These are phyloP conservation scores for Neomicropteryx cornuta DNA, from an alignment of 1,140 invertebrate genomes.

Conservation along the genomic window DNA sequence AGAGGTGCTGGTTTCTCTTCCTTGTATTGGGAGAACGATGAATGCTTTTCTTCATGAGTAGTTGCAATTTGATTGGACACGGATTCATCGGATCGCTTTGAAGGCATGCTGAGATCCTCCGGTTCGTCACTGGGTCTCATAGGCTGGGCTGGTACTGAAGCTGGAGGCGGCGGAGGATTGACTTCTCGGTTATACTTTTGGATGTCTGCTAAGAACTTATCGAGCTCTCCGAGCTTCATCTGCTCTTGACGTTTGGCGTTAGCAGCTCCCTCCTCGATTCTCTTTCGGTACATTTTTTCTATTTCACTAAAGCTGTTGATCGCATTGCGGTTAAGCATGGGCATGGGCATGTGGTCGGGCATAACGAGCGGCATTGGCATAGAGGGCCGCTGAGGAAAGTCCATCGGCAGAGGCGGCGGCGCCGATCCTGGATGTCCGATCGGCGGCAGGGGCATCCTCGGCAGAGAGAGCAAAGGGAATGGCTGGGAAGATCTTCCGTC, in stretches of 20 bases:
- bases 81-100: constrained; percentile 50
- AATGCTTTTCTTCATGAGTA: constrained; percentile 31
- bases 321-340: constrained; percentile 29
- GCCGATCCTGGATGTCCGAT: constrained; percentile 35
- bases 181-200: constrained; percentile 17
- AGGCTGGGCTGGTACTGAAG: constrained; percentile 18
- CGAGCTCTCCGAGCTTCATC: constrained; percentile 22
- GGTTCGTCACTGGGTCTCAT: constrained; percentile 39
- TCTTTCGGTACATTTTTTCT: constrained; percentile 38
- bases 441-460: constrained; percentile 34
- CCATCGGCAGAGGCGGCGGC: constrained; percentile 44
- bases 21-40: constrained; percentile 29
- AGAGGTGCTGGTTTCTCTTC: constrained; percentile 31
- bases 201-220: constrained; percentile 18
- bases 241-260: constrained; percentile 24
- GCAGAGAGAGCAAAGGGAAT: constrained; percentile 56
- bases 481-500: constrained; percentile 81
- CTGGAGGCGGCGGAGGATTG: constrained; percentile 22
- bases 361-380: constrained; percentile 35
- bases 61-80: constrained; percentile 15
- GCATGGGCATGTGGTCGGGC: constrained; percentile 16
- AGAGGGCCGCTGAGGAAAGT: constrained; percentile 49
- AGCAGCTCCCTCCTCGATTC: no score
- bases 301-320: constrained; percentile 40
- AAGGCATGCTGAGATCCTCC: constrained; percentile 54